Evolutionary conservation across 2,113 vertebrate species (phyloP).

Genomic region (Kryptolebias marmoratus): DNA sequence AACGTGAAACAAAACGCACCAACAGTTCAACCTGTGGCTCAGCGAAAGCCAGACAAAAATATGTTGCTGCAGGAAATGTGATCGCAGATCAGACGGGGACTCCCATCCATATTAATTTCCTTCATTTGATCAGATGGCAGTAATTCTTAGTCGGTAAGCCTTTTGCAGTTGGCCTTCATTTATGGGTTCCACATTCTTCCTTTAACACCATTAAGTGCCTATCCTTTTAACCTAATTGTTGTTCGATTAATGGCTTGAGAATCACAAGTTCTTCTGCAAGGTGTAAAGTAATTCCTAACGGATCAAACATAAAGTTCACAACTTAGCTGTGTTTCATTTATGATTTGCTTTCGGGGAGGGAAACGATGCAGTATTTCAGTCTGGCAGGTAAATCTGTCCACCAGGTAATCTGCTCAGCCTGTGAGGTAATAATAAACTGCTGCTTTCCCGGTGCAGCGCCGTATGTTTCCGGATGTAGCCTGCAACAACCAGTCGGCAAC

Average conservation of each 20-base stretch:
- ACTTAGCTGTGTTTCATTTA: neutral
- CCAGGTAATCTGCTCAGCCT: slow-evolving; percentile 11
- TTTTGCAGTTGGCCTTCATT: neutral
- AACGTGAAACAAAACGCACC: too few species aligned
- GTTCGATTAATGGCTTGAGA: neutral
- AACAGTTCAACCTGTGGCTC: too few species aligned
- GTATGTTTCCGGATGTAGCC: neutral
- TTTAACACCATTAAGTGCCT: neutral
- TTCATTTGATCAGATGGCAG: neutral
- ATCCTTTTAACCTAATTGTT: neutral
- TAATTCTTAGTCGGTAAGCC: neutral
- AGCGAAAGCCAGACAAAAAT: too few species aligned
- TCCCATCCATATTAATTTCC: neutral
- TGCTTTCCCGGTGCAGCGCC: neutral
- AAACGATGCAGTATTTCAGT: slow-evolving; percentile 15
- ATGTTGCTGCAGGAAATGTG: too few species aligned
- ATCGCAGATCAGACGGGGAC: too few species aligned
- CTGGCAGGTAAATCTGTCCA: slow-evolving; percentile 5
- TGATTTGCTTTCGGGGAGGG: neutral
- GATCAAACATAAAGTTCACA: neutral
- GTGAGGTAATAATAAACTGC: neutral
- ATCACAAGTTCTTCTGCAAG: neutral
- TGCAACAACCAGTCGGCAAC: neutral
- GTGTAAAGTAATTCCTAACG: neutral
- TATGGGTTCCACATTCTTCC: neutral